Conservation (phyloP, 1,140 invertebrate genomes). For the Bombus affinis region DNA sequence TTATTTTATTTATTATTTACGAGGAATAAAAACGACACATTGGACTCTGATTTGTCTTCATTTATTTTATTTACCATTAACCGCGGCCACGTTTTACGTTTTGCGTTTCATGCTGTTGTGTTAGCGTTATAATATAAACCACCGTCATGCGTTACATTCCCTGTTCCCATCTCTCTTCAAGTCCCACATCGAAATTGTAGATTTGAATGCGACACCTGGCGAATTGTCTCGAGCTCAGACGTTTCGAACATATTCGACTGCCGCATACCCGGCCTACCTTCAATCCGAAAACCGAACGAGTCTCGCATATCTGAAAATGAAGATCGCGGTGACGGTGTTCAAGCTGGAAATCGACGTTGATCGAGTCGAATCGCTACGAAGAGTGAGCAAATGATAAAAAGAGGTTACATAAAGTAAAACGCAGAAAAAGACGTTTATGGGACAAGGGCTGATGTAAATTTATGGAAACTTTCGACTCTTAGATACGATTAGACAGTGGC, state of each 20-base stretch:
- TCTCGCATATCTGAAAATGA: not conserved
- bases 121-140: not conserved
- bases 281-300: slow-evolving; percentile 38
- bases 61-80: slow-evolving; percentile 13
- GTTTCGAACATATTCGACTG: slow-evolving; percentile 56
- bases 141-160: not conserved
- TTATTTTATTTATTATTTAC: slow-evolving; percentile 82
- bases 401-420: not conserved
- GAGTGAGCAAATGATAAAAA: not conserved
- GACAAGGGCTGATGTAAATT: slow-evolving; percentile 18
- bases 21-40: slow-evolving; percentile 78
- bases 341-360: not conserved
- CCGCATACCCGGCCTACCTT: slow-evolving; percentile 66
- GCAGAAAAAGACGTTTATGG: not conserved
- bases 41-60: slow-evolving; percentile 67
- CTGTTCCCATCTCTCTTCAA: not conserved
- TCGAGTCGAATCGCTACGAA: slow-evolving; percentile 31
- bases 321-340: not conserved
- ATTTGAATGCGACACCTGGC: not conserved
- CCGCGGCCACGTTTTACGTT: slow-evolving; percentile 10
- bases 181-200: not conserved
- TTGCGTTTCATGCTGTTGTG: not conserved
- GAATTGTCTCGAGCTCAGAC: slow-evolving; percentile 22
- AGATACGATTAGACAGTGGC: slow-evolving; percentile 59
- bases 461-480: slow-evolving; percentile 51